Evolutionary conservation across 35 echinoderm and acorn worm species (phyloP).

Genomic region (Diadema setosum): DNA sequence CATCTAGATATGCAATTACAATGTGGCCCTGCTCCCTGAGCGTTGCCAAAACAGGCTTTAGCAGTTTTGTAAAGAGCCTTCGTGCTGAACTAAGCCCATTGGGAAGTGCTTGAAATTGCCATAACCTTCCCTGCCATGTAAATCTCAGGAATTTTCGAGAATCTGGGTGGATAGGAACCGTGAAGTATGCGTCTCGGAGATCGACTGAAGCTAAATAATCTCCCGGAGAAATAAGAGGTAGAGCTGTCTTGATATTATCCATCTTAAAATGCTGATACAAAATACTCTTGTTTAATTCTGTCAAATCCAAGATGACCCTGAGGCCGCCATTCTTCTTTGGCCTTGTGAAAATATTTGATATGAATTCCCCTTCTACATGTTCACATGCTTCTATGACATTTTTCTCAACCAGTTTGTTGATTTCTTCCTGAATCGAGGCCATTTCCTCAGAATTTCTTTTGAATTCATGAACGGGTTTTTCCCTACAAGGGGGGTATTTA

Average conservation of each 20-base stretch:
- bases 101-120: no score
- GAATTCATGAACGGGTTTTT: not conserved
- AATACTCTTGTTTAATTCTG: not conserved
- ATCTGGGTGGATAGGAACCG: not conserved
- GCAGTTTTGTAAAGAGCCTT: no score
- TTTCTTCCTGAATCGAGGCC: not conserved
- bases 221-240: not conserved
- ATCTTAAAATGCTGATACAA: slow-evolving; percentile 23
- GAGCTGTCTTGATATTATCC: no score
- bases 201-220: slow-evolving; percentile 6
- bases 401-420: not conserved
- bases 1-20: no score
- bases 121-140: no score
- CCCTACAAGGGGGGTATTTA: not conserved
- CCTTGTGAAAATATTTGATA: slow-evolving; percentile 31
- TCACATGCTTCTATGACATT: not conserved
- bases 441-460: slow-evolving; percentile 1
- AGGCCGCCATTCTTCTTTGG: slow-evolving; percentile 2
- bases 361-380: no score
- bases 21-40: no score
- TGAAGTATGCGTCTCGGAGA: slow-evolving; percentile 36
- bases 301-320: not conserved
- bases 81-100: not conserved
- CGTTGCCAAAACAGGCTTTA: no score
- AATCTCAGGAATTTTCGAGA: slow-evolving; percentile 32